A percentile compares a stretch with the other conserved stretches of the same genome.
Conservation (phyloP, 1,140 invertebrate species). For the Oreohelix idahoensis region DNA sequence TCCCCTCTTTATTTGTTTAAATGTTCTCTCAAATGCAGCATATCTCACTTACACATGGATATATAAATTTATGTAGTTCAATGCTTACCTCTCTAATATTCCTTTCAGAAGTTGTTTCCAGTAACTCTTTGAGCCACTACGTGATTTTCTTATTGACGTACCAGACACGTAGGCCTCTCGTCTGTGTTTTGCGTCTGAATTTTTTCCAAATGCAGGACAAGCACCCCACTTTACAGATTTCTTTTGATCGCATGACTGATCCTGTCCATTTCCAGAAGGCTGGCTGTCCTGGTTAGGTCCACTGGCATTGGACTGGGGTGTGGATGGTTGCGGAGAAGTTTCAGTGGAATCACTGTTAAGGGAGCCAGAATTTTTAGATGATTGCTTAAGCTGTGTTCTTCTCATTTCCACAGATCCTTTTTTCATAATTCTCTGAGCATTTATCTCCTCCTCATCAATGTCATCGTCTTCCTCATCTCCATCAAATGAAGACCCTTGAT, state of each 20-base stretch:
- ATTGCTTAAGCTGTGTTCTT: not conserved
- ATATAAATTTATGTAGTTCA: no score
- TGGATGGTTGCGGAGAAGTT: not conserved
- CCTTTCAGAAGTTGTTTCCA: conserved; percentile 60
- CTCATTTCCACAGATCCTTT: conserved; percentile 16
- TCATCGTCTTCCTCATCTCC: conserved; percentile 27
- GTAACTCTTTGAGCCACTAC: conserved; percentile 51
- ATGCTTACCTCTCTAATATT: conserved; percentile 61
- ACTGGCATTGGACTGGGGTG: not conserved
- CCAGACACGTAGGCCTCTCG: conserved; percentile 8
- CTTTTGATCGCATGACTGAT: conserved; percentile 1
- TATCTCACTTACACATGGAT: no score
- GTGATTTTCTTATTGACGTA: conserved; percentile 31
- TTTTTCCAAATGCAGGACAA: not conserved
- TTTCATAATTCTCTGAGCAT: not conserved
- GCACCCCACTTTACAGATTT: conserved; percentile 34
- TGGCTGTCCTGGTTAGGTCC: not conserved
- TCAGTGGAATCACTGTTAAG: not conserved
- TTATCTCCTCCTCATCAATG: conserved; percentile 6
- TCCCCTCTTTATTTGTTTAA: no score
- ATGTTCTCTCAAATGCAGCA: no score
- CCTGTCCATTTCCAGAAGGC: not conserved
- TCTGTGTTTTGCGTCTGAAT: not conserved
- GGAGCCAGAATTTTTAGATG: not conserved
- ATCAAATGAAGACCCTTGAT: conserved; percentile 5